Conservation (phyloP, 2,797 vertebrate genomes). For the Rhodeus uyekii region DNA sequence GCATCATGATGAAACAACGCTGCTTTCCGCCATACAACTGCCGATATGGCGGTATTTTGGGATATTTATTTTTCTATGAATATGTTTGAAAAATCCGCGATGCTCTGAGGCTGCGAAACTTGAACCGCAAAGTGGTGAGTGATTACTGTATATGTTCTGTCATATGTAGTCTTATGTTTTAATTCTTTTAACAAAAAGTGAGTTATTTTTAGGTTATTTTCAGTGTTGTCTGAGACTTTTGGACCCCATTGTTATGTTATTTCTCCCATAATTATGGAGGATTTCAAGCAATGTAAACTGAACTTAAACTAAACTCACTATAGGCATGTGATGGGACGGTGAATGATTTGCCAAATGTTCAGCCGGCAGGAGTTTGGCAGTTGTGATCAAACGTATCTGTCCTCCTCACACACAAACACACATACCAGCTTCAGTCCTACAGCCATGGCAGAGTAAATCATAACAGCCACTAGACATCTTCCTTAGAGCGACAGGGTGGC, state of each 20-base stretch:
- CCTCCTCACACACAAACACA: constrained; percentile 24
- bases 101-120: too few relatives aligned
- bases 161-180: not conserved
- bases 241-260: not conserved
- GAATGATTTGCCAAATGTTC: not conserved
- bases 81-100: too few relatives aligned
- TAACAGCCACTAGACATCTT: constrained; percentile 37
- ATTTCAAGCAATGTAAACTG: not conserved
- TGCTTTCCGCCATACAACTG: too few relatives aligned
- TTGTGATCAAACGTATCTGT: not conserved
- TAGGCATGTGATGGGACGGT: not conserved
- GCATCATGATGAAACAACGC: too few relatives aligned
- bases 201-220: not conserved
- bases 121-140: too few relatives aligned
- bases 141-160: not conserved
- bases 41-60: too few relatives aligned
- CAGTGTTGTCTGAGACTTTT: not conserved
- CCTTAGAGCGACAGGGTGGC: constrained; percentile 47
- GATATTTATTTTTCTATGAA: too few relatives aligned
- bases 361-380: not conserved
- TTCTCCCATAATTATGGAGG: not conserved
- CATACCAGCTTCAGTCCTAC: not conserved
- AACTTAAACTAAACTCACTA: not conserved
- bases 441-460: constrained; percentile 47
- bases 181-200: not conserved